Conservation (phyloP, 2,888 invertebrate genomes). For the Miltochrista miniata region DNA sequence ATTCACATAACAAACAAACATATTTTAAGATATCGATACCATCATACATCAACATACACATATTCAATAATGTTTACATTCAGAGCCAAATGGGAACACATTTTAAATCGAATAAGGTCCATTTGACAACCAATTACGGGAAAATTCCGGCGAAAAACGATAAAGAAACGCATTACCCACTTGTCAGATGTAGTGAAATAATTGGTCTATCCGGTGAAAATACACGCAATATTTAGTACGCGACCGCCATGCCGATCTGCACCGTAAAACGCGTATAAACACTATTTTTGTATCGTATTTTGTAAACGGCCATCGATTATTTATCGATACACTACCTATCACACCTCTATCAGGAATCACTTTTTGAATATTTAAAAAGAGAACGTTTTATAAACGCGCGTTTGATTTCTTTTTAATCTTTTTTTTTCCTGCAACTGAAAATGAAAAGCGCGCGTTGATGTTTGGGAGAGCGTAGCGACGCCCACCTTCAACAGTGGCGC, state of each 20-base stretch:
- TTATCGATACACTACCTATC: conserved; percentile 25
- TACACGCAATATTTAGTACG: conserved; percentile 48
- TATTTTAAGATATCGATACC: conserved; percentile 24
- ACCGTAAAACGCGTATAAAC: conserved; percentile 69
- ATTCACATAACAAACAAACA: conserved; percentile 17
- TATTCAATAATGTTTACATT: conserved; percentile 36
- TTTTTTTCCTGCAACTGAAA: conserved; percentile 36
- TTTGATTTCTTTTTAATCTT: conserved; percentile 34
- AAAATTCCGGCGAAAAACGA: conserved; percentile 35
- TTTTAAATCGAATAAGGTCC: conserved; percentile 25
- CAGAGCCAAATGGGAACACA: conserved; percentile 17
- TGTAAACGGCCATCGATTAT: conserved; percentile 51
- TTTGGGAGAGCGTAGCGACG: conserved; percentile 63
- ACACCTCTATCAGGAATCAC: conserved; percentile 23
- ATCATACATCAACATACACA: conserved; percentile 27
- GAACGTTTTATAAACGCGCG: conserved; percentile 12
- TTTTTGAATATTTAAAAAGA: conserved; percentile 10
- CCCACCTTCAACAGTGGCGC: conserved; percentile 77
- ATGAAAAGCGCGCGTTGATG: conserved; percentile 53
- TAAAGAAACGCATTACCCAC: conserved; percentile 29
- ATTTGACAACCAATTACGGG: conserved; percentile 23
- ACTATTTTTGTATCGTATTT: conserved; percentile 71
- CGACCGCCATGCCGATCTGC: conserved; percentile 65
- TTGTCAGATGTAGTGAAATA: conserved; percentile 41
- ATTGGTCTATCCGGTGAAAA: conserved; percentile 39